These are phyloP conservation scores for Penelope pileata DNA, from an alignment of 2,113 vertebrate genomes.

Conservation along the genomic window DNA sequence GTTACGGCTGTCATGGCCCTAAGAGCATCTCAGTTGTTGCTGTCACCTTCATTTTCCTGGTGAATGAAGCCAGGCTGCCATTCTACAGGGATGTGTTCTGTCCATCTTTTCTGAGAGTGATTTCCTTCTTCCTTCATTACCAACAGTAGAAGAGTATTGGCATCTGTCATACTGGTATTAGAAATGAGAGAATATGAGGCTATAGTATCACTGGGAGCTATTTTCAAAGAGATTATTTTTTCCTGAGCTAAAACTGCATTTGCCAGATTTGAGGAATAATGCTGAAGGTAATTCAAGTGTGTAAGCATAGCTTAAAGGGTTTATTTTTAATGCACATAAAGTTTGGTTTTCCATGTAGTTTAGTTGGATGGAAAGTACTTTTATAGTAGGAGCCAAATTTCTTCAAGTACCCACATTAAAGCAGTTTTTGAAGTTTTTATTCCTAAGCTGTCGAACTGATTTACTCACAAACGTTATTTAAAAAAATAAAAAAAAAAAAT, in stretches of 20 bases:
- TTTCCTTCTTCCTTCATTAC: neutral
- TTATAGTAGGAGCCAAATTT: neutral
- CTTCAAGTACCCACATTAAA: neutral
- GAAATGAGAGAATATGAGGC: neutral
- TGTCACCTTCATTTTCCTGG: neutral
- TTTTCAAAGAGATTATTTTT: neutral
- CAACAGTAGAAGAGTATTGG: neutral
- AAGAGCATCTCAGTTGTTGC: neutral
- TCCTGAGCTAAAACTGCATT: neutral
- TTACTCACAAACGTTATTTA: neutral
- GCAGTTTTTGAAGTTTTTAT: neutral
- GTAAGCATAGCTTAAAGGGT: neutral
- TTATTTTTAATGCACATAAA: neutral
- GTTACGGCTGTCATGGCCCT: neutral
- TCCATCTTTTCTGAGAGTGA: neutral
- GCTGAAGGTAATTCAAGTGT: neutral
- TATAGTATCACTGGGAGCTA: neutral
- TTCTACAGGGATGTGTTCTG: neutral
- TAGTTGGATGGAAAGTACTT: neutral
- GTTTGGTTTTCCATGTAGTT: neutral
- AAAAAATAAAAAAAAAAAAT: neutral
- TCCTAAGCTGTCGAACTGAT: neutral
- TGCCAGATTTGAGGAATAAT: neutral
- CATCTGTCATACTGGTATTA: neutral
- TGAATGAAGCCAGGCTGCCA: neutral